Evolutionary conservation across 37 sponge, comb jelly and placozoan species (phyloP), one percentile per base, ranked within the genome.

Genomic region (Halichondria panicea): DNA sequence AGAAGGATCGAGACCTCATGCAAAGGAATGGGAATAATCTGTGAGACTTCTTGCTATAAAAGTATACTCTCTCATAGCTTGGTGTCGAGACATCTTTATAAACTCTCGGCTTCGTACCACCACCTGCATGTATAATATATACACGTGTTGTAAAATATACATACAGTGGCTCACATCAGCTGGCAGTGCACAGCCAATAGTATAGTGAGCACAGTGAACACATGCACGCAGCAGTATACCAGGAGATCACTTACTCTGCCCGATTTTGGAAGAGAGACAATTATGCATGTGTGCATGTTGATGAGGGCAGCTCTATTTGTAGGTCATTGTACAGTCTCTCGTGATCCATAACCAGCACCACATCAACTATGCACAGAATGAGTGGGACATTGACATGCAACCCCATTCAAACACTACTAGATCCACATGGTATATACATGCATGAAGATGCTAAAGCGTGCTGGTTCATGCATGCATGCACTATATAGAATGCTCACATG

Each of bases 241-340:
- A n/a, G n/a, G n/a, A n/a, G n/a, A n/a, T 37, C 0, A 72, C 87
- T 73, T 24, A 93, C 96, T 27, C 96, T 92, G n/a, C 92, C 96
- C 42, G 92, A 91, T 66, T 95, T 95, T 28, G 96, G 96, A 40
- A 91, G 71, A 2, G 70, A 79, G 6, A 95, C 58, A 4, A 92
- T n/a, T n/a, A n/a, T n/a, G n/a, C n/a, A n/a, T n/a, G n/a, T n/a
- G n/a, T 81, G 25, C 57, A 31, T 3, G 76, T 87, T 11, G 41
- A 70, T 4, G 41, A 22, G 24, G 89, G 86, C 25, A 95, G 80
- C 33, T 88, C 85, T 32, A 59, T 50, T 79, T 88, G 75, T 25
- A 95, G 74, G 38, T 91, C 85, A 1, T 72, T 81, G 66, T 63
- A 81, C 30, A 95, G 71, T 28, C 89, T 63, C 68, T 95, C 96